Evolutionary conservation across 1,140 invertebrate species (phyloP).

Genomic region (Zaprionus africanus): DNA sequence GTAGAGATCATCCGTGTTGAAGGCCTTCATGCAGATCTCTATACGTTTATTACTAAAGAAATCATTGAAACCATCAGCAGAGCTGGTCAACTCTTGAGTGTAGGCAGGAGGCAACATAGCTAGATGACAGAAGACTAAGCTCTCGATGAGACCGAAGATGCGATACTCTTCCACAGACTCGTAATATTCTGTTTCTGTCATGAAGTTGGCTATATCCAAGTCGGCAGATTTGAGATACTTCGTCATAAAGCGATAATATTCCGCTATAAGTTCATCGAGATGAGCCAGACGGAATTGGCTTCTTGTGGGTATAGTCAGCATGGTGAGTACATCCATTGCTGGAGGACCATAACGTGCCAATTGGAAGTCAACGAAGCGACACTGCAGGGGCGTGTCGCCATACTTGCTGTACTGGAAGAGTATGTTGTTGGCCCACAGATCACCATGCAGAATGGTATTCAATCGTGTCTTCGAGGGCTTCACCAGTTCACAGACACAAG

Average conservation of each 20-base stretch:
- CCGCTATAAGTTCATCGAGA: constrained; percentile 83
- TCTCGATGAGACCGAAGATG: constrained; percentile 85
- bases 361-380: constrained; percentile 88
- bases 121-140: constrained; percentile 85
- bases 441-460: constrained; percentile 87
- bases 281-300: constrained; percentile 84
- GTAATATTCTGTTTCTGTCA: constrained; percentile 83
- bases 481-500: constrained; percentile 84
- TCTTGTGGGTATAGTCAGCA: constrained; percentile 85
- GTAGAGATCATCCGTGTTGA: constrained; percentile 82
- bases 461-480: constrained; percentile 85
- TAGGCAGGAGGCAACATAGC: constrained; percentile 77
- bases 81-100: constrained; percentile 76
- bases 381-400: constrained; percentile 75
- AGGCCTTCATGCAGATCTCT: constrained; percentile 84
- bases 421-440: constrained; percentile 88
- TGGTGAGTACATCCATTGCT: constrained; percentile 85
- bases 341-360: constrained; percentile 86
- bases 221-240: constrained; percentile 76
- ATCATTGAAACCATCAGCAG: constrained; percentile 79
- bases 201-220: constrained; percentile 79
- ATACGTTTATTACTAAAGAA: constrained; percentile 84
- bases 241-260: constrained; percentile 85
- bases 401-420: constrained; percentile 86
- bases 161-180: constrained; percentile 84